Evolutionary conservation across 2,797 vertebrate species (phyloP), one percentile per base, ranked within the genome.

Genomic region (Glyptemys insculpta): DNA sequence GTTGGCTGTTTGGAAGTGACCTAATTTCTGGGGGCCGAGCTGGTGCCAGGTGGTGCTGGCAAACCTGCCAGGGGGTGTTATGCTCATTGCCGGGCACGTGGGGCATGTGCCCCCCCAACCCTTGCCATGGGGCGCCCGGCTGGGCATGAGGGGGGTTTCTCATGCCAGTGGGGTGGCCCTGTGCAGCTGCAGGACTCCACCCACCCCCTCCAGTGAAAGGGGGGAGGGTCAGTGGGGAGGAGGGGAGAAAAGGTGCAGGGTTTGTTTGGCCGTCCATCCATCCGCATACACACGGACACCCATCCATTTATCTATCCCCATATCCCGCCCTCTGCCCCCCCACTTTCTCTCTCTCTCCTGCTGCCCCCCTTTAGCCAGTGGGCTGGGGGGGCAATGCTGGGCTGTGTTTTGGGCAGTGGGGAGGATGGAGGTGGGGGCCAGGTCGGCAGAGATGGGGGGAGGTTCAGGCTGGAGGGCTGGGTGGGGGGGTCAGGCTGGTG

Each of bases 1-100:
- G 87, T 89, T 92, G 91, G 87, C 87, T 89, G 88, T 87, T 76
- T 89, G 91, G 91, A 82, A 82, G 78, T 92, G 91, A 92, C 91
- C 91, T 92, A 88, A 92, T 92, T 92, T 89, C 91, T 86, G 87
- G 83, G 54, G 41, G 79, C 53, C 81, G 68, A 82, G 87, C 91
- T 89, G 83, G 87, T 92, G 91, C 87, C 91, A 86, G 56, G 87
- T 41, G 53, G 47, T 65, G 81, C 85, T 89, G 87, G 91, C 91
- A 92, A 92, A 53, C 59, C 87, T 56, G 53, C 78, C 12, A 31
- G 91, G 87, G 87, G 81, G 65, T 81, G 82, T 79, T 47, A 31
- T 85, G 86, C 78, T 74, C 62, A 37, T 23, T 41, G 83, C 83
- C 50, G 4, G 62, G 34, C 31, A 62, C 6, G 6, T 34, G 59